These are phyloP conservation scores for Trachops cirrhosus DNA, from an alignment of 2,797 vertebrate genomes.

Conservation along the genomic window DNA sequence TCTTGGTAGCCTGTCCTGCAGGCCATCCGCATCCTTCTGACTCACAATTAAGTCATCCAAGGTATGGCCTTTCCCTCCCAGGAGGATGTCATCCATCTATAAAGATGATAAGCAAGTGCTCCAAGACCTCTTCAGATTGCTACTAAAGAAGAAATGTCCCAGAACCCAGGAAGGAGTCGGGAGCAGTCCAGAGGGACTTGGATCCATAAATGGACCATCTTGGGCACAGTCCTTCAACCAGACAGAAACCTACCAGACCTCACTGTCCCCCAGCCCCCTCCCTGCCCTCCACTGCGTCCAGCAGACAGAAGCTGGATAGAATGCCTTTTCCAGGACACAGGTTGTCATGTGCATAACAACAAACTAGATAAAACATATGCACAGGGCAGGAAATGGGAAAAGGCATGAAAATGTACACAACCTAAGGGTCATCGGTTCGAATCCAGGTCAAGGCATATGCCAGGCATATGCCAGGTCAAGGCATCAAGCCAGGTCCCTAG, in stretches of 20 bases:
- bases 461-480: too few relatives aligned
- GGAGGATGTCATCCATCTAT: not conserved
- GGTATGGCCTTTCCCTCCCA: conserved; percentile 4
- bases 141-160: not conserved
- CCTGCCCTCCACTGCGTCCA: not conserved
- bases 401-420: not conserved
- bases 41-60: conserved; percentile 28
- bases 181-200: not conserved
- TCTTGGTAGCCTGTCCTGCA: not conserved
- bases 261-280: not conserved
- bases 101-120: not conserved
- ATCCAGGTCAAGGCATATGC: too few relatives aligned
- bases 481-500: too few relatives aligned
- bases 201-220: not conserved
- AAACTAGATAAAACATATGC: not conserved
- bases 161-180: not conserved
- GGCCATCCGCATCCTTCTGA: conserved; percentile 2
- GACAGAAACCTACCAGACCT: not conserved
- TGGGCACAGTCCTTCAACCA: not conserved
- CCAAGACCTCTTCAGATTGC: not conserved
- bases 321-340: not conserved
- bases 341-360: not conserved
- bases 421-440: too few relatives aligned
- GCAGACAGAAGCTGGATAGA: not conserved
- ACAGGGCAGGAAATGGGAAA: rapidly evolving